Base-by-base conservation (phyloP, 2,888 invertebrate genomes). In the Leucophenga maculata region DNA sequence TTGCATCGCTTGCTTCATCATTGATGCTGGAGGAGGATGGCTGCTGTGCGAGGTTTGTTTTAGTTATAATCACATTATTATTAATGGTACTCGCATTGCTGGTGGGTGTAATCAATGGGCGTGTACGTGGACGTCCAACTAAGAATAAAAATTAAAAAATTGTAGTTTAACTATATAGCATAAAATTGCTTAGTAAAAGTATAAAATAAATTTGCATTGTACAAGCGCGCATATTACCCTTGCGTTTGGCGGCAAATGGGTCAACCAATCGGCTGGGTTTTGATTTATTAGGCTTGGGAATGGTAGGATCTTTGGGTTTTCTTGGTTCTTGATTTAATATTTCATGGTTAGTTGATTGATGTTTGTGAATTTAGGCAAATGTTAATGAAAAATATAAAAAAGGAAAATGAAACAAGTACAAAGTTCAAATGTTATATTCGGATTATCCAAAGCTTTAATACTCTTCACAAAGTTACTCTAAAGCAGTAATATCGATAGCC, bases 91-190 rank as follows among this genome's bases (percentile, higher is more conserved):
- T 39, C 16, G 46, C n/a, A 39, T 18, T 46, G 16, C 57, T 62
- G 59, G 71, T 59, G 18, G 75, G 39, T 14, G 70, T 72, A 16
- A 67, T 72, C 26, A 86, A 44, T 3, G 87, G 86, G 50, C 87
- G 84, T 6, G 86, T 86, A 20, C 88, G 89, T 13, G 91, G 91
- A 68, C 91, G 87, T 69, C 91, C 91, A 79, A 91, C 91, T 91
- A 60, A 57, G 3, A 68, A 22, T 64, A 57, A 52, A 18, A 64
- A 39, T n/a, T 3, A 44, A 18, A 6, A n/a, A n/a, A n/a, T n/a
- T n/a, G n/a, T n/a, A n/a, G n/a, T n/a, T n/a, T n/a, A n/a, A n/a
- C n/a, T n/a, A n/a, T n/a, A n/a, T n/a, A n/a, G n/a, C n/a, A n/a
- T n/a, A n/a, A n/a, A n/a, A n/a, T n/a, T n/a, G n/a, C n/a, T n/a